Conservation (phyloP, 2,797 vertebrate species). For the Simalia tracyae region DNA sequence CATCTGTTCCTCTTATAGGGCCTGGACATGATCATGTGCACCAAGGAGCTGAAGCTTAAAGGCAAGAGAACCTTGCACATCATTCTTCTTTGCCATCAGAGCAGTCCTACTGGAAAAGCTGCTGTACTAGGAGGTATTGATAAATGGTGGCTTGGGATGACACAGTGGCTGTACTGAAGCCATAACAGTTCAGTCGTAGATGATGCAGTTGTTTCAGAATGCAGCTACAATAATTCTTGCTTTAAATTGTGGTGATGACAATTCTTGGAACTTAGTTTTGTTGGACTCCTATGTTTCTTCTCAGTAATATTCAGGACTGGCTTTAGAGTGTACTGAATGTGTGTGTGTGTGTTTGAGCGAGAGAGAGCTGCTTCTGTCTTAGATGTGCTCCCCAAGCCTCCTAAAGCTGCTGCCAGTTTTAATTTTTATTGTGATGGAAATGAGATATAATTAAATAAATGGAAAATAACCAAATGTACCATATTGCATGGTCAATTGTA, state of each 20-base stretch:
- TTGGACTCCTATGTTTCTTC: neutral
- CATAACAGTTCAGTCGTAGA: slow-evolving; percentile 31
- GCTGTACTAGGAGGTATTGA: slow-evolving; percentile 33
- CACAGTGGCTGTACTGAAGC: slow-evolving; percentile 18
- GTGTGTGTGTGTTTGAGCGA: neutral
- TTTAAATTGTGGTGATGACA: neutral
- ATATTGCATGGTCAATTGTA: no score
- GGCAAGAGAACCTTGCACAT: slow-evolving; percentile 6
- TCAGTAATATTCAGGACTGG: neutral
- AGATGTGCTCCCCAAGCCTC: neutral
- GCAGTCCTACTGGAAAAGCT: neutral
- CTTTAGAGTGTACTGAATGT: neutral
- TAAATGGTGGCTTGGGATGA: slow-evolving; percentile 28
- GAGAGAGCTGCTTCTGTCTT: neutral
- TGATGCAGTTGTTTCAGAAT: slow-evolving; percentile 36
- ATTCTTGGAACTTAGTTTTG: slow-evolving; percentile 37
- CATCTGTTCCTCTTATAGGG: neutral
- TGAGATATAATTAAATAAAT: neutral
- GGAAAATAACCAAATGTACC: neutral
- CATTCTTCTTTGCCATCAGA: neutral
- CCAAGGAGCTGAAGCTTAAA: slow-evolving; percentile 14
- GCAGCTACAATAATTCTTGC: slow-evolving; percentile 13
- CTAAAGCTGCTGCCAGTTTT: neutral
- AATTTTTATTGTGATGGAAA: neutral
- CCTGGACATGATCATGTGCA: neutral